Conservation (phyloP, 2,113 vertebrate species). For the Sakesphorus luctuosus region DNA sequence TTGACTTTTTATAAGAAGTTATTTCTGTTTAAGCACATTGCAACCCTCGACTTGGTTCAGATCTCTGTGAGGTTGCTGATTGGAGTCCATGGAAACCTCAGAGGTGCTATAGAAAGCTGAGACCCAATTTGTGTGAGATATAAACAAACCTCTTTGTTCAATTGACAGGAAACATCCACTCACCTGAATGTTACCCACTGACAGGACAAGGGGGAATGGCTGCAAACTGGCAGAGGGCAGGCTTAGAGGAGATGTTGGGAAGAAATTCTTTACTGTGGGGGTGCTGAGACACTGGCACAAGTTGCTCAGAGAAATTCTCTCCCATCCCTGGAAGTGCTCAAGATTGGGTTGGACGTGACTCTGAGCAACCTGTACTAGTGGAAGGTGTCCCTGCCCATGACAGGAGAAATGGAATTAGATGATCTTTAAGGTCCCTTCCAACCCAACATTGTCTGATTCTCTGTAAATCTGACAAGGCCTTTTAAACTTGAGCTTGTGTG, state of each 20-base stretch:
- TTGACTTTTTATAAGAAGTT: not conserved
- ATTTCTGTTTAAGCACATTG: rapidly evolving
- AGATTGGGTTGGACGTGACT: rapidly evolving
- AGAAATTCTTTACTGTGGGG: not conserved
- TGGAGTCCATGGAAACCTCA: not conserved
- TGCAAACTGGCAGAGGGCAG: not conserved
- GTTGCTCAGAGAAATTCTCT: not conserved
- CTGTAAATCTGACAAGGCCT: not conserved
- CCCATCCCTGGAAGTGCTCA: not conserved
- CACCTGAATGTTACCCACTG: not conserved
- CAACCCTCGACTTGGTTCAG: not conserved
- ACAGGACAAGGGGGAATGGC: not conserved
- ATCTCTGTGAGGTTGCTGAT: not conserved
- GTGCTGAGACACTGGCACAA: not conserved
- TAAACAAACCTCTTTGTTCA: not conserved
- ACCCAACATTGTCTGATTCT: not conserved
- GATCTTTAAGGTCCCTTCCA: not conserved
- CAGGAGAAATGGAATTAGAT: not conserved
- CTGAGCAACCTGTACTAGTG: rapidly evolving
- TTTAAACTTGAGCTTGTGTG: not conserved
- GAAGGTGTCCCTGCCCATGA: not conserved
- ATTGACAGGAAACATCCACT: not conserved
- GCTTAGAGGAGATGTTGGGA: no score
- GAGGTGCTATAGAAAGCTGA: not conserved
- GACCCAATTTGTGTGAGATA: not conserved